Percentiles rank a stretch among this genome's conserved stretches.
phyloP scores from a whole-genome alignment of 2,113 vertebrate species.

The Amblyornis subalaris region DNA sequence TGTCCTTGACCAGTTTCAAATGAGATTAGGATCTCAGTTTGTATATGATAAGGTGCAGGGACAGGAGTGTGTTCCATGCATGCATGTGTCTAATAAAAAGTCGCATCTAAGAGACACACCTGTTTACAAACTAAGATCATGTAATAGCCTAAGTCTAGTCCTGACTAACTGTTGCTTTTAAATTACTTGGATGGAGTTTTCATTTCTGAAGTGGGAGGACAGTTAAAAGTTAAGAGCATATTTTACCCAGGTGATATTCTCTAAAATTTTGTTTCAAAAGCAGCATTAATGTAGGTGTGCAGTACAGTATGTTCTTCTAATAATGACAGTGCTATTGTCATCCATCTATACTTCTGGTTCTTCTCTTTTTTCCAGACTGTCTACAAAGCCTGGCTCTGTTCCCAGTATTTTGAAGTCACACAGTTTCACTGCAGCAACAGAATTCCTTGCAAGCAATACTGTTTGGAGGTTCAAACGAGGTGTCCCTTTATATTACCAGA shows the following conservation, averaged over 20 bases:
- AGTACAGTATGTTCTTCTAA: background rate
- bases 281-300: background rate
- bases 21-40: background rate
- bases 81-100: background rate
- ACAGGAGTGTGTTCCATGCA: background rate
- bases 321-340: background rate
- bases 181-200: background rate
- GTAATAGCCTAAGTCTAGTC: background rate
- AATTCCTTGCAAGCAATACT: slow-evolving; percentile 98
- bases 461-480: slow-evolving; percentile 96
- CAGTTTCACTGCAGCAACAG: slow-evolving; percentile 96
- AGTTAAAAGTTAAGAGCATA: background rate
- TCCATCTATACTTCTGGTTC: slow-evolving; percentile 39
- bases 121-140: background rate
- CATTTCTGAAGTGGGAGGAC: background rate
- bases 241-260: background rate
- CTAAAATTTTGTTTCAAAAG: background rate
- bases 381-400: slow-evolving; percentile 99
- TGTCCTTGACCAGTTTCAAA: background rate
- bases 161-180: background rate
- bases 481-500: slow-evolving; percentile 98
- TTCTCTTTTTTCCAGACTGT: slow-evolving; percentile 82
- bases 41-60: background rate
- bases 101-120: background rate
- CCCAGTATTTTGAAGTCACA: slow-evolving; percentile 97